A percentile compares a stretch with the other conserved stretches of the same genome.
phyloP scores from a whole-genome alignment of 2,888 invertebrate genomes.

The Drosophila atroscutellata region DNA sequence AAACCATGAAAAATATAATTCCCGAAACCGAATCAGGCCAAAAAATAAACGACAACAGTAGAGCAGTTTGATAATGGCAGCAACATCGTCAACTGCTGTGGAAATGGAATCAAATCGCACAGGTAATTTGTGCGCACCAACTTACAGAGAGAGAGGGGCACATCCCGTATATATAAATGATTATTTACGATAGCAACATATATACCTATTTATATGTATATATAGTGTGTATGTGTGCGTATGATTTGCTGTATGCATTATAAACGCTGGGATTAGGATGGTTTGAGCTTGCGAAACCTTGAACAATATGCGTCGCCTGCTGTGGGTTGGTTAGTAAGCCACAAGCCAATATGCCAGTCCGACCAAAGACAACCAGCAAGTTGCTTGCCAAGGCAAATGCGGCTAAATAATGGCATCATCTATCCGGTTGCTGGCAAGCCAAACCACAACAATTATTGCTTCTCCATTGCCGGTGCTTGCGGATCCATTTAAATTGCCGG shows the following conservation, averaged over 20 bases:
- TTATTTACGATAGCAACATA: constrained; percentile 19
- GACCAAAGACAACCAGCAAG: constrained; percentile 33
- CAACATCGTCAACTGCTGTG: constrained; percentile 38
- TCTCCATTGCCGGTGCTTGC: constrained; percentile 54
- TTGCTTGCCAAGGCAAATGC: constrained; percentile 43
- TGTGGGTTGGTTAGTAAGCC: constrained; percentile 46
- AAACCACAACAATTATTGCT: constrained; percentile 76
- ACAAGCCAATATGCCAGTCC: constrained; percentile 38
- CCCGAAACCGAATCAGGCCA: constrained; percentile 55
- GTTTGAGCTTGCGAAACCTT: constrained; percentile 39
- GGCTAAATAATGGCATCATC: constrained; percentile 56
- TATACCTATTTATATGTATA: neutral
- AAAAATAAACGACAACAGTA: constrained; percentile 59
- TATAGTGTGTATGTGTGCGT: constrained; percentile 9
- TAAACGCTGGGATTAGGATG: constrained; percentile 68
- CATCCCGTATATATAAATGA: constrained; percentile 15
- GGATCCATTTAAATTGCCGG: constrained; percentile 73
- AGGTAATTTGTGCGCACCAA: constrained; percentile 74
- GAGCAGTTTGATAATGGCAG: constrained; percentile 50
- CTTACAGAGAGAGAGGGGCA: constrained; percentile 5
- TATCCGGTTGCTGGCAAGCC: constrained; percentile 36
- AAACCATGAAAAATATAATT: constrained; percentile 42
- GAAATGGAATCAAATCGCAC: constrained; percentile 76
- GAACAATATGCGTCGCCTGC: constrained; percentile 40
- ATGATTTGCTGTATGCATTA: constrained; percentile 49